Evolutionary conservation across 1,140 invertebrate species (phyloP).

Genomic region (Cardiocondyla obscurior): DNA sequence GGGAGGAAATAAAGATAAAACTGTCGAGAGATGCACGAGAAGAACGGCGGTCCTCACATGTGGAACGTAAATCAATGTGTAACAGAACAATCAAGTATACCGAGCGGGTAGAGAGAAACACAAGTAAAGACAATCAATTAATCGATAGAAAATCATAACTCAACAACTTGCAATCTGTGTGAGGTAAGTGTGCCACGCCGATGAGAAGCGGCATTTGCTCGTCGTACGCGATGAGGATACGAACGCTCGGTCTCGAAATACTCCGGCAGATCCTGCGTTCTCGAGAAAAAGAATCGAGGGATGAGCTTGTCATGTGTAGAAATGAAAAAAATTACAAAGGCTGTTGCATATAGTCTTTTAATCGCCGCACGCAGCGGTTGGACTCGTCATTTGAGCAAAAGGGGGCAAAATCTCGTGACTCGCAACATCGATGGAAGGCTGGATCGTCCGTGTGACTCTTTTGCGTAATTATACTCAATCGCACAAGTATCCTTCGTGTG

Average conservation of each 20-base stretch:
- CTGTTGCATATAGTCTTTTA: background rate
- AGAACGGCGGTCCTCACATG: slow-evolving; percentile 51
- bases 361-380: background rate
- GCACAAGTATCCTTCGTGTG: slow-evolving; percentile 75
- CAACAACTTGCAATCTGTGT: slow-evolving; percentile 74
- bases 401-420: background rate
- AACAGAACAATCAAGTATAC: slow-evolving; percentile 74
- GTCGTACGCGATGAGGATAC: background rate
- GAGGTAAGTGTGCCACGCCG: slow-evolving; percentile 37
- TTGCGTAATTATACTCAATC: slow-evolving; percentile 80
- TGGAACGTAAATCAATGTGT: slow-evolving; percentile 69
- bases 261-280: background rate
- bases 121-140: slow-evolving; percentile 74
- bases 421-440: background rate
- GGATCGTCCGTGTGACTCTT: slow-evolving; percentile 52
- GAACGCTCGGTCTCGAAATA: background rate
- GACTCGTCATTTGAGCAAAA: slow-evolving; percentile 6
- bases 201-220: background rate
- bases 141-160: slow-evolving; percentile 77
- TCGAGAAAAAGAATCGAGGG: background rate
- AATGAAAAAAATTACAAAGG: slow-evolving; percentile 17
- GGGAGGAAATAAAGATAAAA: slow-evolving; percentile 35
- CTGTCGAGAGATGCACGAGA: slow-evolving; percentile 13
- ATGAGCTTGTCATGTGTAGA: background rate
- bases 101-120: slow-evolving; percentile 84